Evolutionary conservation across 2,113 vertebrate genomes (phyloP).

Genomic region (Aptenodytes patagonicus): DNA sequence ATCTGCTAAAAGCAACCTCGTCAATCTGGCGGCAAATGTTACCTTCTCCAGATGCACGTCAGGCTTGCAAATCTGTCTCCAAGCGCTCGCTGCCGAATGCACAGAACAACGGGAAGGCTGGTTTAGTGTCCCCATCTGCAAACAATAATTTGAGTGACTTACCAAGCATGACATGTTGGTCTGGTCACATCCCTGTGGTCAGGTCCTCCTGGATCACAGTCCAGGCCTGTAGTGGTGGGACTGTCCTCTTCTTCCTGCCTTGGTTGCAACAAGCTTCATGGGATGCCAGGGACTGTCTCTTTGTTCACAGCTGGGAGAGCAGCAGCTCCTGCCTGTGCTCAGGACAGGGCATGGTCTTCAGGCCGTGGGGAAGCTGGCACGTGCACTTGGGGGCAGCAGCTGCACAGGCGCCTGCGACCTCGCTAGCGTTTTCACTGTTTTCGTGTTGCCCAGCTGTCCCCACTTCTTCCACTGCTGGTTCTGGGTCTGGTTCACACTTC

Average conservation of each 20-base stretch:
- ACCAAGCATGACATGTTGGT: neutral
- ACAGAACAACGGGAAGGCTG: neutral
- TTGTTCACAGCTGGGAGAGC: neutral
- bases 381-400: neutral
- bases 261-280: neutral
- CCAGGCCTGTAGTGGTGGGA: neutral
- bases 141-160: neutral
- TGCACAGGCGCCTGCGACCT: neutral
- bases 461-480: neutral
- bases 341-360: neutral
- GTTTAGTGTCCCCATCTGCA: neutral
- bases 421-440: fast-evolving
- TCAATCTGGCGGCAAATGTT: neutral
- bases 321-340: neutral
- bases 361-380: fast-evolving
- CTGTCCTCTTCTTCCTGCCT: neutral
- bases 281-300: neutral
- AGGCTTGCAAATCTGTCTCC: neutral
- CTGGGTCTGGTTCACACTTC: neutral
- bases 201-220: neutral
- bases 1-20: neutral
- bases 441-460: neutral
- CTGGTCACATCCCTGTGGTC: neutral
- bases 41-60: neutral
- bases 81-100: neutral